Evolutionary conservation across 2,888 invertebrate genomes (phyloP), one percentile per base, ranked within the genome.

Genomic region (Thereva unica): DNA sequence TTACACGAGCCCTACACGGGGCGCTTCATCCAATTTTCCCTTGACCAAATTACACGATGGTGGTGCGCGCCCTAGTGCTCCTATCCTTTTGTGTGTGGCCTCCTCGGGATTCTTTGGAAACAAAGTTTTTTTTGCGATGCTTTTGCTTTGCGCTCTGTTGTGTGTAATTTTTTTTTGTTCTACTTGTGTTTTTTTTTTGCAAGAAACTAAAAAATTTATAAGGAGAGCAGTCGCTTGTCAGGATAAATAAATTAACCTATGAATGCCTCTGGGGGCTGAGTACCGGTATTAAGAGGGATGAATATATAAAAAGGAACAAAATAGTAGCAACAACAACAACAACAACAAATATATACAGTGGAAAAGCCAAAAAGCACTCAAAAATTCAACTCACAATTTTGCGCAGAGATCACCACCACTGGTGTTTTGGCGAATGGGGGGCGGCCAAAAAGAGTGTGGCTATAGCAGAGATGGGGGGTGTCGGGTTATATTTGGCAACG

Each of bases 331-430:
- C 12, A 52, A 52, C 42, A 59, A 59, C 59, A 55, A 55, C 55
- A 59, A 59, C 59, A 59, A n/a, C n/a, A 59, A 59, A 59, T 9
- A 35, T 35, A 23, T 34, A 49, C 23, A 23, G 23, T 23, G 35
- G 10, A 64, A 59, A 61, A 65, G 63, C 63, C 66, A 59, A 69
- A 67, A 57, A 69, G 49, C 50, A 67, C 67, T 67, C 67, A 69
- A 69, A 69, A 69, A 67, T 69, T 69, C 69, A 67, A 66, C 67
- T 69, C 69, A 69, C 69, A 69, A 69, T 69, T 69, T 69, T 69
- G 69, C 69, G 69, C 69, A 69, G 64, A 67, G 67, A 69, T 67
- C 64, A 57, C 57, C 45, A 34, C 42, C 23, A 23, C 23, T 23
- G 23, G 23, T 23, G 23, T 23, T 23, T 23, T 23, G 23, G 23